Base-by-base conservation (phyloP, 2,888 invertebrate genomes). In the Agonum fuliginosum region DNA sequence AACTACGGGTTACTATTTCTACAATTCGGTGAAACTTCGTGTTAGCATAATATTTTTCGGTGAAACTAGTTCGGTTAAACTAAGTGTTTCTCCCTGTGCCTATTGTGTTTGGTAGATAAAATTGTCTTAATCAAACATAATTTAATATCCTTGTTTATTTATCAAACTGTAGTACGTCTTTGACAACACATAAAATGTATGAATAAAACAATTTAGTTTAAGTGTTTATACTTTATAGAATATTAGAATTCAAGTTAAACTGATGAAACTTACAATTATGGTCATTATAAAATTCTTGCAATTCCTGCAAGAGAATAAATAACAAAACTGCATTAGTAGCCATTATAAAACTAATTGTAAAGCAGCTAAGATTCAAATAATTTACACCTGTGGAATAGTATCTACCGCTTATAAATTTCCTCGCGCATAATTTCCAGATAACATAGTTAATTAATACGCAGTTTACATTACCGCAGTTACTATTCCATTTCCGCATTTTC, bases 401-500 rank as follows among this genome's bases (percentile, higher is more conserved):
- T n/a, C n/a, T n/a, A 37, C 37, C 37, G 37, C 37, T n/a, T n/a
- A 37, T 37, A 37, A 37, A 37, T 37, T 6, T 10, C 10, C 10
- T 8, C 30, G 37, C 37, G 37, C 37, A 37, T 37, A 37, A 37
- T 37, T 37, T n/a, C 37, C 37, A 37, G 37, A 37, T 37, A 37
- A 37, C 37, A 12, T 37, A 3, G 3, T 37, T 37, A 37, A 37
- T 37, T 37, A 37, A 37, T 37, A 10, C 37, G 37, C 37, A 37
- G 37, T 37, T 37, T 3, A 37, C n/a, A 37, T 37, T 37, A 37
- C 0, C 37, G 37, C 37, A 3, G 37, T 37, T 37, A n/a, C n/a
- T n/a, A n/a, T 37, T 37, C n/a, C 22, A 24, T 54, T 54, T 54
- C 54, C 54, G 54, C 37, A 37, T 37, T 37, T 37, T 37, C 10